A percentile compares a stretch with the other conserved stretches of the same genome.
Conservation (phyloP, 1,140 invertebrate genomes). For the Periplaneta americana region DNA sequence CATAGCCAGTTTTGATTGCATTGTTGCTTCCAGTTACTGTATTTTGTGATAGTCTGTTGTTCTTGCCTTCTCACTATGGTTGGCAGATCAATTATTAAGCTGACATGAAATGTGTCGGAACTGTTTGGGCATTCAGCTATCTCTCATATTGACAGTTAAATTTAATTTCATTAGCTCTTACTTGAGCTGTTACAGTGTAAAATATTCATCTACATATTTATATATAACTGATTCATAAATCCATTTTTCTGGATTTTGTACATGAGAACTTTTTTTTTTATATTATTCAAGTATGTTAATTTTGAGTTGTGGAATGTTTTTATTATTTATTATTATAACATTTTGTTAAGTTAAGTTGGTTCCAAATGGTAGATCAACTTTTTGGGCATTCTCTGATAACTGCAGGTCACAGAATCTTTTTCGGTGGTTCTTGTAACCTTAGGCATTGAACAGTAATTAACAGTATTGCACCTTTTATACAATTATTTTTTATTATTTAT, state of each 20-base stretch:
- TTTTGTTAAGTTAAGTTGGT: neutral
- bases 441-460: neutral
- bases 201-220: too few relatives aligned
- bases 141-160: neutral
- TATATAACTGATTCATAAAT: neutral
- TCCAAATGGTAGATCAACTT: neutral
- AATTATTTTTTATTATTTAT: neutral
- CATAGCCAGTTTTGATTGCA: neutral
- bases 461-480: neutral
- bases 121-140: neutral
- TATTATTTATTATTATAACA: neutral
- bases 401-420: neutral
- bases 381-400: neutral
- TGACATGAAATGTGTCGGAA: neutral
- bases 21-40: neutral
- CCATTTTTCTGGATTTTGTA: neutral
- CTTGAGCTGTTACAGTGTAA: neutral
- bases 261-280: neutral
- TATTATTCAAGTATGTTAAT: neutral
- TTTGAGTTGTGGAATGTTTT: neutral
- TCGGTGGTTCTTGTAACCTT: neutral
- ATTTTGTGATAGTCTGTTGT: neutral
- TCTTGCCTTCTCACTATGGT: neutral
- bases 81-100: neutral
- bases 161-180: neutral